These are phyloP conservation scores for Choloepus didactylus DNA, from an alignment of 2,797 vertebrate genomes.

Conservation along the genomic window DNA sequence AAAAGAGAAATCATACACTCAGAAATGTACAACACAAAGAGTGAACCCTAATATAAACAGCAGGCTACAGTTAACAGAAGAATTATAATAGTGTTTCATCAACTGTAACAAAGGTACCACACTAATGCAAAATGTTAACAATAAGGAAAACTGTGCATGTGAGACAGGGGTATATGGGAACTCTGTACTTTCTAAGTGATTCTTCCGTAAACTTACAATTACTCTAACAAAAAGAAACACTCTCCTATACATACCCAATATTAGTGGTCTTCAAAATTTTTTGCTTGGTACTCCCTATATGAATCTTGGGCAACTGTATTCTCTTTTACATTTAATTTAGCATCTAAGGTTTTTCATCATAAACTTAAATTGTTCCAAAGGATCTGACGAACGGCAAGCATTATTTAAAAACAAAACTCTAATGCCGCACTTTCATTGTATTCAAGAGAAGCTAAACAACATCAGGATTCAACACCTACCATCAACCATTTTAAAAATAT, in stretches of 20 bases:
- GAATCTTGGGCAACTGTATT: neutral
- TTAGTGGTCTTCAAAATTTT: neutral
- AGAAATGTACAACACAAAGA: too few relatives aligned
- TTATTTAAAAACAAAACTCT: neutral
- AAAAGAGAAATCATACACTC: too few relatives aligned
- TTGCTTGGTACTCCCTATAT: neutral
- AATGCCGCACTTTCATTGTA: neutral
- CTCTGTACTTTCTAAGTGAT: too few relatives aligned
- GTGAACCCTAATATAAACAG: too few relatives aligned
- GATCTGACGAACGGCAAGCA: neutral
- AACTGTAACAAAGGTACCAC: too few relatives aligned
- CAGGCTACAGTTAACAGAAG: too few relatives aligned
- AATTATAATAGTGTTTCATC: too few relatives aligned
- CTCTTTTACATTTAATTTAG: neutral
- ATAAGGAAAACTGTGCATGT: too few relatives aligned
- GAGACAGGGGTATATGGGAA: too few relatives aligned
- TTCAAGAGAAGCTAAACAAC: neutral
- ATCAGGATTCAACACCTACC: neutral
- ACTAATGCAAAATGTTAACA: too few relatives aligned
- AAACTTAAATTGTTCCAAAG: neutral
- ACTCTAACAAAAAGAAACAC: neutral
- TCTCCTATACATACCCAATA: neutral
- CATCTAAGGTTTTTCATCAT: conserved; percentile 14
- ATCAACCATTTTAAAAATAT: neutral
- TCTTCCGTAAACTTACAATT: too few relatives aligned